These are phyloP conservation scores for Drosophila varians DNA, from an alignment of 1,140 invertebrate species.

Conservation along the genomic window DNA sequence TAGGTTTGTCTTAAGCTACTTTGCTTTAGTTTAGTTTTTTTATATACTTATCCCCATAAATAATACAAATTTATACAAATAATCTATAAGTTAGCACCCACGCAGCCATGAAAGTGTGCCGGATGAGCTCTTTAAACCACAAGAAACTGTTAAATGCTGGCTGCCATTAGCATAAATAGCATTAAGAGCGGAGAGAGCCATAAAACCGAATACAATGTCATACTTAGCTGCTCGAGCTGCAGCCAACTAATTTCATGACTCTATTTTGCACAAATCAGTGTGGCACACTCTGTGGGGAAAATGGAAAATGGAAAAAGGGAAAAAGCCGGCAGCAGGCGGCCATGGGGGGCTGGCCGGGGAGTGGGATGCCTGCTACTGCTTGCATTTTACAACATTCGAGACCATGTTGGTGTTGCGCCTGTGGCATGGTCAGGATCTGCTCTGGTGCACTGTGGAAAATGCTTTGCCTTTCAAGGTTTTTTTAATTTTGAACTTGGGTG, in stretches of 20 bases:
- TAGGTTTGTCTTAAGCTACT: not conserved
- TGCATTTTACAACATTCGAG: slow-evolving; percentile 64
- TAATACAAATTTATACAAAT: slow-evolving; percentile 18
- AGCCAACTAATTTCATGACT: slow-evolving; percentile 71
- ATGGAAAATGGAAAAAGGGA: not conserved
- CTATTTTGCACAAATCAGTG: slow-evolving; percentile 63
- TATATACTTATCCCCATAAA: slow-evolving; percentile 7
- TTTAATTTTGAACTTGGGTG: no score
- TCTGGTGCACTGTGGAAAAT: slow-evolving; percentile 8
- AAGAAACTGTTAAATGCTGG: slow-evolving; percentile 39
- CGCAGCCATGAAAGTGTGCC: slow-evolving; percentile 12
- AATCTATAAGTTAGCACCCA: slow-evolving; percentile 27
- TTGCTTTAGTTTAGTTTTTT: no score
- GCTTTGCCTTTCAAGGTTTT: not conserved
- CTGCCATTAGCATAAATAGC: slow-evolving; percentile 55
- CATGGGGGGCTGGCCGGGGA: not conserved
- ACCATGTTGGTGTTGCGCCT: slow-evolving; percentile 22
- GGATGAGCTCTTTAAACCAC: slow-evolving; percentile 19
- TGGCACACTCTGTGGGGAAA: slow-evolving; percentile 7
- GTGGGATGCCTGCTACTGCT: slow-evolving; percentile 19
- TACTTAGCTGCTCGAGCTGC: slow-evolving; percentile 43
- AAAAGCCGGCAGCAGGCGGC: no score
- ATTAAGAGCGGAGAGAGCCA: slow-evolving; percentile 42
- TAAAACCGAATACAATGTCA: slow-evolving; percentile 52
- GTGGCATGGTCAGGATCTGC: slow-evolving; percentile 24